Percentiles rank a stretch among this genome's conserved stretches.
These are phyloP conservation scores for Lagopus leucura DNA, from an alignment of 2,113 vertebrate genomes.

Conservation along the genomic window DNA sequence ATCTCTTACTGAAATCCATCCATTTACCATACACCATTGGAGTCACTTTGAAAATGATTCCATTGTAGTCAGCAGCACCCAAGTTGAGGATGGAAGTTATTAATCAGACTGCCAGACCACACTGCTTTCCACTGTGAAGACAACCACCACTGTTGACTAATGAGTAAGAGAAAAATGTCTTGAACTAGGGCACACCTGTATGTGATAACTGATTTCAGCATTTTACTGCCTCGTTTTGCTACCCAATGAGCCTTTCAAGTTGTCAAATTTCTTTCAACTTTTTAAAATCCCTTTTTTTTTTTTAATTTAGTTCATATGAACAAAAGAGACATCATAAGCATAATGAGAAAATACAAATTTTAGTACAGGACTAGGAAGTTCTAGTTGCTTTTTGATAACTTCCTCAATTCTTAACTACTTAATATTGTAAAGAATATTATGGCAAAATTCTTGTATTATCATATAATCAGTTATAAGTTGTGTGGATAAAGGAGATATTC, in stretches of 20 bases:
- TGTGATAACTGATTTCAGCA: slow-evolving; percentile 14
- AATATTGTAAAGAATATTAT: neutral
- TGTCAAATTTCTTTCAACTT: neutral
- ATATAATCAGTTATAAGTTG: neutral
- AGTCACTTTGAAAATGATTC: slow-evolving; percentile 55
- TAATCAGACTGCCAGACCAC: slow-evolving; percentile 47
- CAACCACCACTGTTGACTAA: slow-evolving; percentile 38
- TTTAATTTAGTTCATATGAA: neutral
- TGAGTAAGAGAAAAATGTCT: slow-evolving; percentile 17
- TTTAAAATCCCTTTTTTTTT: neutral
- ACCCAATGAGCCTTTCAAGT: slow-evolving; percentile 7
- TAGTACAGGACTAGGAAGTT: neutral
- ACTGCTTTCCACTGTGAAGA: slow-evolving; percentile 25
- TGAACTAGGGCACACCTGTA: slow-evolving; percentile 59
- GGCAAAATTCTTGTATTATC: neutral
- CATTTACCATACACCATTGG: slow-evolving; percentile 9
- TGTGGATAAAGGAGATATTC: neutral
- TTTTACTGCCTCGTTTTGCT: slow-evolving; percentile 18
- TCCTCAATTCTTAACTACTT: neutral
- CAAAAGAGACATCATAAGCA: neutral
- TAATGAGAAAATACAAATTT: slow-evolving; percentile 18
- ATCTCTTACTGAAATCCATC: neutral
- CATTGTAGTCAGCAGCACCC: slow-evolving; percentile 36
- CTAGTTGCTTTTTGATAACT: neutral
- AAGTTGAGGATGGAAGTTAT: slow-evolving; percentile 33